Base-by-base conservation (phyloP, 2,797 vertebrate species). In the Sebastes steindachneri region DNA sequence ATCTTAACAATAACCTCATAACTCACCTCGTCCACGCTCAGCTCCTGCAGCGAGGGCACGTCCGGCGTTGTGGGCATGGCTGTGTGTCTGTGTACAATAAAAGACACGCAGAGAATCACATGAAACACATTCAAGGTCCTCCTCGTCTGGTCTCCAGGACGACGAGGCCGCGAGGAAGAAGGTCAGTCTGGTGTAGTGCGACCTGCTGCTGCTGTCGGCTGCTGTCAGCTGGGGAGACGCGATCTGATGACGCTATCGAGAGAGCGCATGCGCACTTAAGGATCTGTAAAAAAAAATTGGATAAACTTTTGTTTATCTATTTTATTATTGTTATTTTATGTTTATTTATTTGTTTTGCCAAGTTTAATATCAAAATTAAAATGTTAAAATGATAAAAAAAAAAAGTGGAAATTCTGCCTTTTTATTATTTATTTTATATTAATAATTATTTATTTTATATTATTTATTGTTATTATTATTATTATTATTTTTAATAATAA, bases 11-110 rank as follows among this genome's bases (percentile, higher is more conserved):
- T 12, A 5, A 19, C 15, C 35, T 37, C 8, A n/a, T 14, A 15
- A 21, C 96, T 96, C 92, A 98, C 97, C 96, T 99, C 97, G 7
- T 93, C 95, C 77, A 98, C 97, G 1, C 94, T 96, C 66, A 99
- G 94, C 77, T 99, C 97, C 90, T 97, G 93, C 79, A 95, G 17
- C 5, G 95, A 57, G 9, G 98, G 98, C 10, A 98, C 21, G 19
- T 96, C 95, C 82, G 95, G 25, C 23, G 89, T 82, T 3, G 93
- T 88, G 17, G 98, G 93, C 98, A 99, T 99, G 90, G 87, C 85
- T 85, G 68, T 53, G 11, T 68, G 41, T 65, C 64, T 68, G 28
- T 68, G 29, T 45, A 63, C 68, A 63, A 19, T 15, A 9, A 81
- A 55, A 23, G 35, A 45, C 84, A 84, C 45, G 12, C 4, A 41